These are phyloP conservation scores for Eustalomyia histrio DNA, from an alignment of 2,888 invertebrate species.

Conservation along the genomic window DNA sequence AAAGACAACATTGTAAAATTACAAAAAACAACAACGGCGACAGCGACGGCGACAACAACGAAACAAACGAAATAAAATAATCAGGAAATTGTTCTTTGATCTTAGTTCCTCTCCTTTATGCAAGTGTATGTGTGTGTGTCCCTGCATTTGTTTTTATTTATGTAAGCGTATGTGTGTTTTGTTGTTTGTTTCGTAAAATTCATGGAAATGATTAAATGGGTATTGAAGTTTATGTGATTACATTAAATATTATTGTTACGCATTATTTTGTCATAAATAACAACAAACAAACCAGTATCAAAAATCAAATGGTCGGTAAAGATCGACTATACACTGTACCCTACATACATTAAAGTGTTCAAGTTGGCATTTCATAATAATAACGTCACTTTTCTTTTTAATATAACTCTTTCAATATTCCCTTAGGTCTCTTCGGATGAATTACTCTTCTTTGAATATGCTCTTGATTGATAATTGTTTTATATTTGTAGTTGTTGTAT, in stretches of 20 bases:
- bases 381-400: too few relatives aligned
- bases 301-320: not conserved
- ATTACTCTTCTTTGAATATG: too few relatives aligned
- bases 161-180: slow-evolving; percentile 10
- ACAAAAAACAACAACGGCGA: slow-evolving; percentile 40
- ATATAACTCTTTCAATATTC: too few relatives aligned
- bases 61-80: slow-evolving; percentile 49
- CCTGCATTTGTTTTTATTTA: not conserved
- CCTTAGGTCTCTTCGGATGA: too few relatives aligned
- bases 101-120: slow-evolving; percentile 42
- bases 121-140: not conserved
- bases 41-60: not conserved
- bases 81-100: slow-evolving; percentile 61
- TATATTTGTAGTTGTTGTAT: too few relatives aligned
- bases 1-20: slow-evolving; percentile 56
- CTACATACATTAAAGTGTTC: too few relatives aligned
- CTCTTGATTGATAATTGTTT: too few relatives aligned
- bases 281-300: slow-evolving; percentile 29
- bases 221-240: slow-evolving; percentile 55
- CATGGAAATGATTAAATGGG: slow-evolving; percentile 48
- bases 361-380: too few relatives aligned
- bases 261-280: slow-evolving; percentile 39
- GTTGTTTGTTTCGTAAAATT: slow-evolving; percentile 41
- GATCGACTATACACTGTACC: not conserved
- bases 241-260: slow-evolving; percentile 50